phyloP scores from a whole-genome alignment of 2,888 invertebrate species.

The Merodon equestris region DNA sequence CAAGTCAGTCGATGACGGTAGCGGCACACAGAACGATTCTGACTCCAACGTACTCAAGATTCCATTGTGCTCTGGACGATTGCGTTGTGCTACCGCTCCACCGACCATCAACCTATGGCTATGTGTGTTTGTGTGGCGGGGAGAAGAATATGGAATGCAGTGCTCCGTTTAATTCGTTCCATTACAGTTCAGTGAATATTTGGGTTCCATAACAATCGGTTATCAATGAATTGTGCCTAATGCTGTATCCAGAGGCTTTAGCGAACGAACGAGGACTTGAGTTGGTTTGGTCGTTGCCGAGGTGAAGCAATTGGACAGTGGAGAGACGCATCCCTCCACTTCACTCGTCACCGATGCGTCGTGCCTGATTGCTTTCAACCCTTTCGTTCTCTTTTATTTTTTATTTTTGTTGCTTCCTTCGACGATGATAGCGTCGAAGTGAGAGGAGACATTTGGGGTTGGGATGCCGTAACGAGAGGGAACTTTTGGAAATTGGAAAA shows the following conservation, averaged over 20 bases:
- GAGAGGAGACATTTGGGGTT: not conserved
- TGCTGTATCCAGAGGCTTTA: slow-evolving; percentile 69
- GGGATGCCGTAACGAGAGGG: slow-evolving; percentile 18
- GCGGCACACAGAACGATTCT: not conserved
- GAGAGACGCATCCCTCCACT: slow-evolving; percentile 56
- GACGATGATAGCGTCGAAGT: no score
- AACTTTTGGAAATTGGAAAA: slow-evolving; percentile 67
- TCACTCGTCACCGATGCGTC: slow-evolving; percentile 53
- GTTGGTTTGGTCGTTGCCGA: slow-evolving; percentile 8
- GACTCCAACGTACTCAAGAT: slow-evolving; percentile 32
- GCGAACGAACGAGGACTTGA: slow-evolving; percentile 41
- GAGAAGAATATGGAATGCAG: slow-evolving; percentile 64
- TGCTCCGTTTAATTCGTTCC: slow-evolving; percentile 76
- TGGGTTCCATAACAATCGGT: slow-evolving; percentile 76
- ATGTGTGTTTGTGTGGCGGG: slow-evolving; percentile 13
- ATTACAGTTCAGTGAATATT: slow-evolving; percentile 77
- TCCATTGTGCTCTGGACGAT: slow-evolving; percentile 25
- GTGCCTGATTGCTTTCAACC: slow-evolving; percentile 69
- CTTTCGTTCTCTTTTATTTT: slow-evolving; percentile 44
- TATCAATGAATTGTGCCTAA: slow-evolving; percentile 76
- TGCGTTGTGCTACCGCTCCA: not conserved
- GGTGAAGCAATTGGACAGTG: slow-evolving; percentile 51
- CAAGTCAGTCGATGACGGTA: slow-evolving; percentile 38
- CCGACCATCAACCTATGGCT: not conserved
- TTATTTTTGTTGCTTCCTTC: no score